Evolutionary conservation across 2,888 invertebrate genomes (phyloP).

Genomic region (Drosophila pseudotalamancana): DNA sequence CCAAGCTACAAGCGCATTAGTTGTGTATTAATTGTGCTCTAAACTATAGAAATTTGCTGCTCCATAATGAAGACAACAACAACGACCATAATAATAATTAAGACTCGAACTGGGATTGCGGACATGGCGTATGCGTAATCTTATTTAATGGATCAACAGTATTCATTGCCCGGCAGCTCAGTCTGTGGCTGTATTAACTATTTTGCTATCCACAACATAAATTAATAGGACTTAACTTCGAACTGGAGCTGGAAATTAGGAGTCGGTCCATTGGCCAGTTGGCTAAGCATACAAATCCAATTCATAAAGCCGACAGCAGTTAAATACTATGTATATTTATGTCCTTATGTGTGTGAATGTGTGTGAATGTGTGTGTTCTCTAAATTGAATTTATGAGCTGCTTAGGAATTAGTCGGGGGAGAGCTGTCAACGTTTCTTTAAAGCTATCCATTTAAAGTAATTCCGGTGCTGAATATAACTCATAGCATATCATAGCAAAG

Average conservation of each 20-base stretch:
- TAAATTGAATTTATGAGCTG: constrained; percentile 52
- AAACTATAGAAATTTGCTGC: constrained; percentile 45
- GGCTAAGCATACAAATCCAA: constrained; percentile 52
- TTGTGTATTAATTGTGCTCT: constrained; percentile 66
- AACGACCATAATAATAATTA: constrained; percentile 14
- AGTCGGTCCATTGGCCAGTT: constrained; percentile 30
- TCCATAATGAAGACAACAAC: constrained; percentile 30
- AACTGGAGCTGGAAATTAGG: not conserved
- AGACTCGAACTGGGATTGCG: not conserved
- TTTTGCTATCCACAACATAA: constrained; percentile 62
- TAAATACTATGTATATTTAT: constrained; percentile 68
- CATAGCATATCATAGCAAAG: not conserved
- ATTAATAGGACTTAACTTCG: constrained; percentile 49
- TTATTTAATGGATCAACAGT: constrained; percentile 62
- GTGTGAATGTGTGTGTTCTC: constrained; percentile 1
- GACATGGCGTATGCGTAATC: constrained; percentile 68
- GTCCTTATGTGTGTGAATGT: not conserved
- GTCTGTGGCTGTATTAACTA: constrained; percentile 39
- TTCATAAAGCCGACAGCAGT: constrained; percentile 58
- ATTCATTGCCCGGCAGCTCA: constrained; percentile 34
- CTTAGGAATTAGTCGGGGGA: not conserved
- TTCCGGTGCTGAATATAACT: not conserved
- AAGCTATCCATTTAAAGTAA: constrained; percentile 1
- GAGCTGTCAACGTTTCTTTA: constrained; percentile 8
- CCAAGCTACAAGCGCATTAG: constrained; percentile 40